A percentile compares a stretch with the other conserved stretches of the same genome.
phyloP scores from a whole-genome alignment of 1,140 invertebrate species.

The Spodoptera litura region DNA sequence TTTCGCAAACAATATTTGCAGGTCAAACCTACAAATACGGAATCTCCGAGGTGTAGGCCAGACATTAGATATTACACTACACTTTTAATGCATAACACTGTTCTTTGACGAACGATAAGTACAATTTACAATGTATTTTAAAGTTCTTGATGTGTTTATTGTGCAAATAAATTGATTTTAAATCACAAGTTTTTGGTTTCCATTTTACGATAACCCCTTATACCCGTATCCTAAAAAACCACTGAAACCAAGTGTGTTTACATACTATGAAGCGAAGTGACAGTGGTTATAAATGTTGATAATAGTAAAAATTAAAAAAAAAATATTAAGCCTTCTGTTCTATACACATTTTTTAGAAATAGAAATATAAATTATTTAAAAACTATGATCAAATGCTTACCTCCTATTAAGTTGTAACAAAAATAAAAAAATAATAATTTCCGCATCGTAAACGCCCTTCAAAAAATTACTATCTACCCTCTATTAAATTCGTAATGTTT shows the following conservation, averaged over 20 bases:
- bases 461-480: too few relatives aligned
- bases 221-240: background rate
- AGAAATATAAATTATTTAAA: too few relatives aligned
- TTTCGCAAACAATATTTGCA: constrained; percentile 19
- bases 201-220: background rate
- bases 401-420: too few relatives aligned
- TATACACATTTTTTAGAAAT: too few relatives aligned
- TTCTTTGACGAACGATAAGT: constrained; percentile 12
- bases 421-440: too few relatives aligned
- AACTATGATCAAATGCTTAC: too few relatives aligned
- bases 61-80: constrained; percentile 27
- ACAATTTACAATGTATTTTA: constrained; percentile 33
- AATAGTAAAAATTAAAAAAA: too few relatives aligned
- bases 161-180: constrained; percentile 66
- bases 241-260: too few relatives aligned
- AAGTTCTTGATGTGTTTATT: constrained; percentile 56
- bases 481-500: background rate
- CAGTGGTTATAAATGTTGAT: too few relatives aligned
- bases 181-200: constrained; percentile 23
- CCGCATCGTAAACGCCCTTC: too few relatives aligned
- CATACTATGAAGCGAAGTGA: too few relatives aligned
- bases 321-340: too few relatives aligned
- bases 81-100: constrained; percentile 16
- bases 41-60: constrained; percentile 34
- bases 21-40: constrained; percentile 25